These are phyloP conservation scores for Homarus gammarus DNA, from an alignment of 2,888 invertebrate species.

Conservation along the genomic window DNA sequence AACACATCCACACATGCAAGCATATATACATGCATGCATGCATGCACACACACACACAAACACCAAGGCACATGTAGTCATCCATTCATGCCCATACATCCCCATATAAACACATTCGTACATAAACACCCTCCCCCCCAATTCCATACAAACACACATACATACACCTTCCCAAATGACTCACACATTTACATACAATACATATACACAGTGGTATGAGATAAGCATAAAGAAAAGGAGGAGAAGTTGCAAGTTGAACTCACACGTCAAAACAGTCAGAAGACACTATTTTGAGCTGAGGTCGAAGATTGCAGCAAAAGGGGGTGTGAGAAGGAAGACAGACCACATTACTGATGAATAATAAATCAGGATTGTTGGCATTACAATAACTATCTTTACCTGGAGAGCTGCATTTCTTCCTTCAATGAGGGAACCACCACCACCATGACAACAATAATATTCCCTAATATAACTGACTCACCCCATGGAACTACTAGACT, in stretches of 20 bases:
- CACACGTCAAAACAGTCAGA: background rate
- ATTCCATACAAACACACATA: conserved; percentile 7
- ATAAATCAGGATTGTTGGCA: background rate
- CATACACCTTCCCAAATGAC: background rate
- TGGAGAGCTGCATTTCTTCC: background rate
- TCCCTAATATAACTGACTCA: background rate
- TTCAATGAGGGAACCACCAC: background rate
- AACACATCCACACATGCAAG: background rate
- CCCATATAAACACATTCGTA: conserved; percentile 1
- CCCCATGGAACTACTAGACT: background rate
- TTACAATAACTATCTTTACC: background rate
- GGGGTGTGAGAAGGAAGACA: conserved; percentile 24
- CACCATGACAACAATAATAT: background rate
- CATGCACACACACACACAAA: conserved; percentile 8
- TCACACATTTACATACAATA: background rate
- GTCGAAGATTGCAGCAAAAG: background rate
- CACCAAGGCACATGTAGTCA: background rate
- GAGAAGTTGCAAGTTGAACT: background rate
- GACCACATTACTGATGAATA: background rate
- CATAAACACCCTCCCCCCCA: conserved; percentile 3
- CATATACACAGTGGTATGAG: background rate
- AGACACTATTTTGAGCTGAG: background rate
- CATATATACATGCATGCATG: background rate
- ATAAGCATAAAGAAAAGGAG: background rate
- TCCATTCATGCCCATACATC: background rate